A percentile compares a stretch with the other conserved stretches of the same genome.
These are phyloP conservation scores for Morone saxatilis DNA, from an alignment of 2,113 vertebrate genomes.

Conservation along the genomic window DNA sequence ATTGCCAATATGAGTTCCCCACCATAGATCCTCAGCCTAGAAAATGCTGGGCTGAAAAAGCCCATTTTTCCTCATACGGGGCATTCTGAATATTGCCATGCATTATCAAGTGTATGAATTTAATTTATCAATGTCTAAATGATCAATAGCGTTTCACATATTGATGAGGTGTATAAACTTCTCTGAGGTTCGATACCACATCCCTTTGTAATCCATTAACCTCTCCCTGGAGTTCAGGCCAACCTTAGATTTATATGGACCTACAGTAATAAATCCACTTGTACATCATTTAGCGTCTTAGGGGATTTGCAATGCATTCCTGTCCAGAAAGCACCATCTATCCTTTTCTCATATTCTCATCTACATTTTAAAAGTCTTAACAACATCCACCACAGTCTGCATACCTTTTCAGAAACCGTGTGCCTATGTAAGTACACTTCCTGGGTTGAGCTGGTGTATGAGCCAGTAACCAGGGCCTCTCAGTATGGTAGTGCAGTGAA, in stretches of 20 bases:
- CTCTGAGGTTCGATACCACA: slow-evolving; percentile 85
- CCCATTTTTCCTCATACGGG: slow-evolving; percentile 55
- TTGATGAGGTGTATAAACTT: slow-evolving; percentile 90
- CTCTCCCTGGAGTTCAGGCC: slow-evolving; percentile 88
- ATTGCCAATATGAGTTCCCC: slow-evolving; percentile 57
- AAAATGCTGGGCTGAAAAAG: slow-evolving; percentile 26
- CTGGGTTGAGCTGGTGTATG: background rate
- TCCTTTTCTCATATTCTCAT: slow-evolving; percentile 64
- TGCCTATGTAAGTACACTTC: slow-evolving; percentile 12
- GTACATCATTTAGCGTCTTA: slow-evolving; percentile 88
- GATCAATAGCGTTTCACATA: slow-evolving; percentile 87
- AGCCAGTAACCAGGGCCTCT: slow-evolving; percentile 23
- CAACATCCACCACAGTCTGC: slow-evolving; percentile 40
- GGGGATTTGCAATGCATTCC: slow-evolving; percentile 81
- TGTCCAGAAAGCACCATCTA: slow-evolving; percentile 76
- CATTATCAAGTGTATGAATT: slow-evolving; percentile 85
- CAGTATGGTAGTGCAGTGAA: slow-evolving; percentile 7
- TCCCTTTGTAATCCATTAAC: slow-evolving; percentile 91
- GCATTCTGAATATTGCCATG: slow-evolving; percentile 77
- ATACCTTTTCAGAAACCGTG: slow-evolving; percentile 26
- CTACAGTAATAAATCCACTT: slow-evolving; percentile 88
- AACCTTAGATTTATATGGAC: slow-evolving; percentile 87
- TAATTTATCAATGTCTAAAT: slow-evolving; percentile 85
- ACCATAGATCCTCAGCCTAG: slow-evolving; percentile 58
- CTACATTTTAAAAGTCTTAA: slow-evolving; percentile 62